Base-by-base conservation (phyloP, 2,113 vertebrate genomes). In the Lophochroa leadbeateri region DNA sequence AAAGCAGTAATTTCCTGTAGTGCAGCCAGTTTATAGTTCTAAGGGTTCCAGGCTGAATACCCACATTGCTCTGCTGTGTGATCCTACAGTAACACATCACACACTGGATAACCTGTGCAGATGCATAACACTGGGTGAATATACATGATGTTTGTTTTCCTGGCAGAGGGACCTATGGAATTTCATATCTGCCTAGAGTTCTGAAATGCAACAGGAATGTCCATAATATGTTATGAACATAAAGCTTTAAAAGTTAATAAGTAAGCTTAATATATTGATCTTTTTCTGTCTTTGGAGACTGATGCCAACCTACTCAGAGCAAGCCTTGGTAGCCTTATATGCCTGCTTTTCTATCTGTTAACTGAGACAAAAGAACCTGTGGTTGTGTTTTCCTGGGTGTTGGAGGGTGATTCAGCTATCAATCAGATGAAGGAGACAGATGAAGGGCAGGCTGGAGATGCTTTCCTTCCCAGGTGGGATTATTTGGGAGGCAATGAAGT, bases 201-300 rank as follows among this genome's bases (percentile, higher is more conserved):
- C 52, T 72, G 67, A 21, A 35, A 10, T 1, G 44, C 79, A 20
- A 28, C 75, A 63, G 44, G 44, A 27, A 3, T 2, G 50, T 35
- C n/a, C 25, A 2, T 7, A 3, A 0, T 10, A n/a, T 0, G 1
- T 50, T 20, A 33, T 2, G 29, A 50, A 17, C 3, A 4, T 1
- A 29, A n/a, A 75, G 61, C 61, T 49, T 43, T 15, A 39, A 52
- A 58, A 43, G 17, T 17, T 23, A 11, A 10, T 28, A 6, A 10
- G 31, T 13, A 72, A 15, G 16, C 28, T 33, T 10, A 2, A 60
- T 21, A 4, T 0, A 17, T 8, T 4, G 72, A 1, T 33, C 2
- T 53, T 58, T 49, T 31, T 2, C 23, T 71, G 71, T 44, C 50
- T 44, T 14, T 1, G 17, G 27, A 28, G 31, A 4, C 5, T 21